Base-by-base conservation (phyloP, 1,140 invertebrate genomes). In the Atta texana region DNA sequence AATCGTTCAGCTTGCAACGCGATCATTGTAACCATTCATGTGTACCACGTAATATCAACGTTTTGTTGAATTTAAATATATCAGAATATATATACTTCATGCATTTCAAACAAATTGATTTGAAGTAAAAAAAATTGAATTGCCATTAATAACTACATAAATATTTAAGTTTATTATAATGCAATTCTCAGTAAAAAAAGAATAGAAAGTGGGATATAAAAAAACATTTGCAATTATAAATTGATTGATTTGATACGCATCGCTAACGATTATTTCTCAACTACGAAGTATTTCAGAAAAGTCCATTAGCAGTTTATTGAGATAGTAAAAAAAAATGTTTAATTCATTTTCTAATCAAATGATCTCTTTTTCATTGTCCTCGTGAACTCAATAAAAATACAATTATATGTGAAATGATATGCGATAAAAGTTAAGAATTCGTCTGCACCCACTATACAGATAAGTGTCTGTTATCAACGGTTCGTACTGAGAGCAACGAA, bases 371-470 rank as follows among this genome's bases (percentile, higher is more conserved):
- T 18, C 64, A 10, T 21, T 16, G 16, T 44, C 8, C 10, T 44
- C 8, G 4, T 14, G 18, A 61, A 31, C 21, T 49, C 39, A 51
- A 34, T 84, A 34, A 28, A 63, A 49, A 61, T 51, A 51, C 18
- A 49, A 34, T 74, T 74, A 74, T 39, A 82, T 24, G 39, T 18
- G 12, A 21, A n/a, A 75, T 8, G 55, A 63, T n/a, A 74, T 7
- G 34, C 39, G 44, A 74, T 84, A 63, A 84, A 75, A 74, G 55
- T 61, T 68, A 14, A 49, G n/a, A 49, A 74, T 61, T 81, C 24
- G 57, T 74, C 24, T 34, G 12, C 7, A 28, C 34, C 5, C 18
- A 1, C 24, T 66, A n/a, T 14, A 21, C 18, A 8, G 3, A 3
- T 12, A 61, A 55, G 1, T 71, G 39, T 31, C 10, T 21, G 34